Conservation (phyloP, 2,888 invertebrate genomes). For the Seladonia tumulorum region DNA sequence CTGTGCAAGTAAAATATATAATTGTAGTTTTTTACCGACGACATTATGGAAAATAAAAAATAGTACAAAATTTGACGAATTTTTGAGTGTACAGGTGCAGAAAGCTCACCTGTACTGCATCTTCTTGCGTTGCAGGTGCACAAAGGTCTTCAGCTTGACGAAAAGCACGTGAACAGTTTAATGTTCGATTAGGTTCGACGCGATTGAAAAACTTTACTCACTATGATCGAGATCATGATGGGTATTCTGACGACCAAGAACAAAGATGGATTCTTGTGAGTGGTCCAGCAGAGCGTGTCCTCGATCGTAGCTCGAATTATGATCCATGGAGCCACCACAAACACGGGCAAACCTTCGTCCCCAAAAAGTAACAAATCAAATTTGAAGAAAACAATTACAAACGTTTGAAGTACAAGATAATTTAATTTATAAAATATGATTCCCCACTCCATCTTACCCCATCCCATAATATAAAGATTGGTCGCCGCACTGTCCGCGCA, state of each 20-base stretch:
- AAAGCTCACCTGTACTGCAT: constrained; percentile 86
- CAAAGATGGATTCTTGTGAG: constrained; percentile 84
- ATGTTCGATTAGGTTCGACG: not conserved
- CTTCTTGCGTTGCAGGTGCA: constrained; percentile 86
- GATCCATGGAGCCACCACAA: constrained; percentile 87
- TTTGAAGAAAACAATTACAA: not conserved
- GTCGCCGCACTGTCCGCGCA: constrained; percentile 88
- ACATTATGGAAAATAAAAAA: not conserved
- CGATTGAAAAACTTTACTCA: constrained; percentile 80
- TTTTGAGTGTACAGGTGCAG: not conserved
- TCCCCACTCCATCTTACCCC: constrained; percentile 85
- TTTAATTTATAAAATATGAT: not conserved
- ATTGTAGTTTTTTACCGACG: not conserved
- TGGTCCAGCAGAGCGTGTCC: constrained; percentile 87
- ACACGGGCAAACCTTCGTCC: constrained; percentile 86
- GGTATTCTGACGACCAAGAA: constrained; percentile 87
- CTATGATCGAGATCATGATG: constrained; percentile 86
- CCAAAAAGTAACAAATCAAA: not conserved
- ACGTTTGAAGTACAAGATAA: too few species aligned
- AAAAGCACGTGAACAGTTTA: constrained; percentile 84
- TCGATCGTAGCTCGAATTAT: constrained; percentile 85
- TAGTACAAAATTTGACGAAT: not conserved
- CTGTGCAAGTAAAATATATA: constrained; percentile 78
- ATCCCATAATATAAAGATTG: constrained; percentile 87
- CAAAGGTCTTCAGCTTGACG: constrained; percentile 86